Evolutionary conservation across 1,140 invertebrate species (phyloP), one percentile per base, ranked within the genome.

Genomic region (Theocolax elegans): DNA sequence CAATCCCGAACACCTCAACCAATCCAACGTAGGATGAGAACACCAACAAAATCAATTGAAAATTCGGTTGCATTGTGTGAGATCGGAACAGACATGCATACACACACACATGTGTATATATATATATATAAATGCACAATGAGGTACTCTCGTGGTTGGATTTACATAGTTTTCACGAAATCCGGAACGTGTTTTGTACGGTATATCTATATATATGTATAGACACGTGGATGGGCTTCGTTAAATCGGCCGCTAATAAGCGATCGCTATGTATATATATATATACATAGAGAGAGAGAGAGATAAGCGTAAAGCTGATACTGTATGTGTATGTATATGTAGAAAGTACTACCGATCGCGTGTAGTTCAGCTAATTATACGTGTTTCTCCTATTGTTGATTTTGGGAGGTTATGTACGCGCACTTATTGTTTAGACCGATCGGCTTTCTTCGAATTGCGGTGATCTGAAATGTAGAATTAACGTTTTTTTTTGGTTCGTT

Each of bases 161-260:
- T 63, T 63, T 63, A 56, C 59, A 54, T 46, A 63, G 67, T 63
- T 70, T 70, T 46, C 67, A 9, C 27, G 35, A 4, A 64, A 19
- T 17, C 27, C 42, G 17, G 21, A 0, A 0, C 29, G 19, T 56
- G 31, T 38, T 35, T 35, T 38, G 17, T 23, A 31, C n/a, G n/a
- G 53, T 1, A 29, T 10, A 17, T 31, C 7, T 56, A 35, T 13
- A 27, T 53, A 35, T 10, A 35, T 10, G 31, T 10, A 35, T 35
- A 35, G 31, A 35, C 31, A 35, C 10, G 31, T 10, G 31, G 4
- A 35, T 35, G 31, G 31, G 4, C 10, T 35, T 35, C 4, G 68
- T 46, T 38, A 56, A 64, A 64, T 71, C 40, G 35, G 60, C 48
- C 21, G 51, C 60, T 71, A 71, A 71, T 71, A 71, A 58, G 29